phyloP scores from a whole-genome alignment of 1,140 invertebrate genomes.

The Paraescarpia echinospica region DNA sequence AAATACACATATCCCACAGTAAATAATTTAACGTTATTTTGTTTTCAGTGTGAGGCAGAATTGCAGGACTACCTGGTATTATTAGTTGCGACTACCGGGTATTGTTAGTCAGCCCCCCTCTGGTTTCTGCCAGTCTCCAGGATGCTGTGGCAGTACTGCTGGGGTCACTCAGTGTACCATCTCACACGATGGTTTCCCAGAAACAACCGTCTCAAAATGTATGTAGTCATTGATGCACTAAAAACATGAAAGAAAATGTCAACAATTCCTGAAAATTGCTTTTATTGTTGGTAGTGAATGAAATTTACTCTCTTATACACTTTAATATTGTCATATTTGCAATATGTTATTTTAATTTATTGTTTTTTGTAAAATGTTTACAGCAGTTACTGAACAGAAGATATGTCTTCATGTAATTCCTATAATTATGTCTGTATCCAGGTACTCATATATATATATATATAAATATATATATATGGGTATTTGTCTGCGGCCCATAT shows the following conservation, averaged over 20 bases:
- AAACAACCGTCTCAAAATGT: conserved; percentile 46
- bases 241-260: not conserved
- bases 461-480: no score
- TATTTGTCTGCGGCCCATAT: no score
- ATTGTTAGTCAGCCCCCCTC: not conserved
- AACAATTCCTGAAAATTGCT: not conserved
- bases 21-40: not conserved
- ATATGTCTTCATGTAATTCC: not conserved
- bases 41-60: not conserved
- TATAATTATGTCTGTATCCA: not conserved
- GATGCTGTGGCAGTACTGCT: conserved; percentile 45
- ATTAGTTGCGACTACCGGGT: not conserved
- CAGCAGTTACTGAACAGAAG: not conserved
- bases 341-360: not conserved
- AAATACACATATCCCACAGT: no score
- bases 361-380: not conserved
- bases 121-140: not conserved
- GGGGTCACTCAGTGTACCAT: conserved; percentile 42
- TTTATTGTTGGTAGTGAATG: not conserved
- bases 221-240: conserved; percentile 28
- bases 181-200: conserved; percentile 45
- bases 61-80: not conserved
- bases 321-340: not conserved
- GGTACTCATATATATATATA: no score
- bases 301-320: not conserved